Conservation (phyloP, 2,113 vertebrate genomes). For the Columba livia region DNA sequence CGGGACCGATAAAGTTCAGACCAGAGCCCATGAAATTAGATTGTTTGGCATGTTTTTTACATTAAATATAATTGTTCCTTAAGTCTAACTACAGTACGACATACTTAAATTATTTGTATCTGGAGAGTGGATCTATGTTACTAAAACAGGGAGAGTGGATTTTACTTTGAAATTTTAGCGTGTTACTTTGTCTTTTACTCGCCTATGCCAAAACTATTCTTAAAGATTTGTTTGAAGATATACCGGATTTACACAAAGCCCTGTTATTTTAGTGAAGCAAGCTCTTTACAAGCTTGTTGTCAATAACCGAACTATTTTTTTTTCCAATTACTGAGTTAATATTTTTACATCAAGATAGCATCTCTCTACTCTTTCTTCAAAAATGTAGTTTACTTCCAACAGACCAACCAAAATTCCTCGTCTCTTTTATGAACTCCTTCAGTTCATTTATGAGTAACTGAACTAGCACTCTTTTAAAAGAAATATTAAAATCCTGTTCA, state of each 20-base stretch:
- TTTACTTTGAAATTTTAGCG: slow-evolving; percentile 38
- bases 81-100: neutral
- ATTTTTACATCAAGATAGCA: neutral
- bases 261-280: slow-evolving; percentile 19
- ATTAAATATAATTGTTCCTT: neutral
- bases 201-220: slow-evolving; percentile 1
- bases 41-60: neutral
- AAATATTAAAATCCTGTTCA: neutral
- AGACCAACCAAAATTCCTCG: neutral
- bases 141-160: neutral
- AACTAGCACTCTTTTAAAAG: neutral
- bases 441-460: neutral
- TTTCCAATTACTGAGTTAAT: neutral
- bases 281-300: slow-evolving; percentile 16
- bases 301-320: neutral
- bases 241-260: slow-evolving; percentile 13
- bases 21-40: neutral
- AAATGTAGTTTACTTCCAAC: neutral
- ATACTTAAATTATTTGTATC: neutral
- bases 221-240: slow-evolving; percentile 29
- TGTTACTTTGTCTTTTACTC: neutral
- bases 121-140: neutral
- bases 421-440: neutral
- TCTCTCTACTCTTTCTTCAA: neutral
- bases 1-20: neutral